Evolutionary conservation across 2,888 invertebrate species (phyloP).

Genomic region (Andrena marginata): DNA sequence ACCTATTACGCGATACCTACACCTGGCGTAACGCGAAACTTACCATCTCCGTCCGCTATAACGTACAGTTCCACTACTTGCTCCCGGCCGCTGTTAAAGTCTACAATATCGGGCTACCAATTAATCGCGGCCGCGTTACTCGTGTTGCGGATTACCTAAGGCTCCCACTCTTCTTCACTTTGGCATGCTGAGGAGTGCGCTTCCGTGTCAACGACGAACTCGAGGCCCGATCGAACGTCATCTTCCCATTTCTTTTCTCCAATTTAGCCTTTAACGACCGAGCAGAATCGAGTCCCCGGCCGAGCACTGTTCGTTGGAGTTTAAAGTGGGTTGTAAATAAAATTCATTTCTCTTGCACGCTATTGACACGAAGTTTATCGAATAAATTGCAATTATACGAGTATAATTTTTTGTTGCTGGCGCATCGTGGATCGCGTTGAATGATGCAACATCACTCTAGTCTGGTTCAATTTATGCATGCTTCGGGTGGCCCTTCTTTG

Average conservation of each 20-base stretch:
- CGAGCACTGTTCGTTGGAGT: too few species aligned
- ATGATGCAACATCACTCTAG: too few species aligned
- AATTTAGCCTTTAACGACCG: too few species aligned
- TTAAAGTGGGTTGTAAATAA: too few species aligned
- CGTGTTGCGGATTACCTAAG: constrained; percentile 12
- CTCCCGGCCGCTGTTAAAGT: constrained; percentile 25
- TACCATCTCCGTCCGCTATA: background rate
- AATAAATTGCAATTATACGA: too few species aligned
- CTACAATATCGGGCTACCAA: constrained; percentile 20
- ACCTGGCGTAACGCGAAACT: constrained; percentile 26
- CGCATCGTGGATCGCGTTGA: too few species aligned
- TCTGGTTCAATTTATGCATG: too few species aligned
- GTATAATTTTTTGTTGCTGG: too few species aligned
- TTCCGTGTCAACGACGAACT: background rate
- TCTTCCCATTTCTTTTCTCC: background rate
- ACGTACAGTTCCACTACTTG: constrained; percentile 14
- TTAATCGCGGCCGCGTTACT: constrained; percentile 26
- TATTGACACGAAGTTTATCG: too few species aligned
- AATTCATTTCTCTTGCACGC: too few species aligned
- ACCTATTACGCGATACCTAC: constrained; percentile 29
- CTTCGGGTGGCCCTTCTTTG: too few species aligned
- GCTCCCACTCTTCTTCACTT: background rate
- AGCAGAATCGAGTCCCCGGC: too few species aligned
- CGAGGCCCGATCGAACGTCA: background rate
- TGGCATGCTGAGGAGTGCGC: background rate